Conservation (phyloP, 2,888 invertebrate genomes). For the Dendrolimus pini region DNA sequence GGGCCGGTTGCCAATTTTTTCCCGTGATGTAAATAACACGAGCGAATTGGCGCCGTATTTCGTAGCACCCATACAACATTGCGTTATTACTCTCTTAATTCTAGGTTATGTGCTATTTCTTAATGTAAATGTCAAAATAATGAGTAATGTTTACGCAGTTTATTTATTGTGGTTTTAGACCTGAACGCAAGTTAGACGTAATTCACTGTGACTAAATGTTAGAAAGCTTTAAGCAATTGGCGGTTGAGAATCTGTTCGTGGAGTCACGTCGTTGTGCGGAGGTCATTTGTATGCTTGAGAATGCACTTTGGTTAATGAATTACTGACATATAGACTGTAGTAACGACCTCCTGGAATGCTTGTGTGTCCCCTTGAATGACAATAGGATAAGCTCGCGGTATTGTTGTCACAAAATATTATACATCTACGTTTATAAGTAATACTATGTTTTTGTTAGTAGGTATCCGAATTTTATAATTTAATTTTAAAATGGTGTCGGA, state of each 20-base stretch:
- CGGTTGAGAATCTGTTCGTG: too few relatives aligned
- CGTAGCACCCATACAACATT: slow-evolving; percentile 23
- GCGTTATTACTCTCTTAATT: slow-evolving; percentile 34
- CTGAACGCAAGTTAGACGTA: slow-evolving; percentile 2
- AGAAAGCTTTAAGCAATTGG: slow-evolving; percentile 24
- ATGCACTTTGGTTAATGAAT: slow-evolving; percentile 55
- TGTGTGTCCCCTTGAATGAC: slow-evolving; percentile 5
- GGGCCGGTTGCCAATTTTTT: slow-evolving; percentile 63
- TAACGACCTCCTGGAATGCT: slow-evolving; percentile 43
- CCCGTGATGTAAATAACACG: slow-evolving; percentile 57
- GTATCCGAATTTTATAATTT: too few relatives aligned
- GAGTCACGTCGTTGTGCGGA: too few relatives aligned
- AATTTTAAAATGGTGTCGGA: too few relatives aligned
- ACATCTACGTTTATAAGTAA: too few relatives aligned
- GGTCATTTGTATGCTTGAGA: slow-evolving; percentile 51
- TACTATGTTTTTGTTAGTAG: too few relatives aligned
- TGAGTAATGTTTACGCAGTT: slow-evolving; percentile 15
- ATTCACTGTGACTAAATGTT: slow-evolving; percentile 25
- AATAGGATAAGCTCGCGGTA: too few relatives aligned
- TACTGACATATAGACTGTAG: slow-evolving; percentile 38
- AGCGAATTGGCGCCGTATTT: slow-evolving; percentile 44
- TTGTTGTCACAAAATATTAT: too few relatives aligned
- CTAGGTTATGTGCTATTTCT: slow-evolving; percentile 23
- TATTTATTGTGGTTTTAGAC: too few relatives aligned
- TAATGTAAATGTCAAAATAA: slow-evolving; percentile 9